Base-by-base conservation (phyloP, 2,113 vertebrate genomes). In the Halichoeres trimaculatus region DNA sequence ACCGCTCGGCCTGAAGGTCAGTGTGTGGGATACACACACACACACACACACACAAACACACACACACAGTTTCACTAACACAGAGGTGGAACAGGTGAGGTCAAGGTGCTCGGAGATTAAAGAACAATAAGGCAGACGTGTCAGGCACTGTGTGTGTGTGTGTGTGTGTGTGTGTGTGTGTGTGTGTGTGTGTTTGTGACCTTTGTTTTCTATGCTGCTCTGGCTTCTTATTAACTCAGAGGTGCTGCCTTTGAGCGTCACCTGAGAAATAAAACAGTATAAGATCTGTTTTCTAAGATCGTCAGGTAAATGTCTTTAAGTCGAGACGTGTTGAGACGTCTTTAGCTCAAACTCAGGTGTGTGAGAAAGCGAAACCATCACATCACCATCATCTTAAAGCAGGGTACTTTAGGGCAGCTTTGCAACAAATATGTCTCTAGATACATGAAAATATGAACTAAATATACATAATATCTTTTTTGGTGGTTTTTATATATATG, bases 1-100 rank as follows among this genome's bases (percentile, higher is more conserved):
- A 86, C 81, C 81, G 60, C 16, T 16, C 23, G 0, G 23, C 38
- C 68, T 73, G 68, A 85, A 89, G 80, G 84, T 77, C 78, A 59
- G 14, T 53, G 60, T 57, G 66, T 57, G 68, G 56, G 72, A 63
- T 69, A 47, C 58, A 54, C 3, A 30, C 30, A 53, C 73, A 60
- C 68, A 57, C 50, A 64, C 70, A 56, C 60, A 70, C 53, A 72
- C 47, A 26, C 51, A 70, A 51, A 72, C 47, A 24, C 41, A 34
- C 26, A 36, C 38, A 54, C 47, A 10, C 56, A 56, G 23, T 30
- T 30, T 50, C 41, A 20, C 6, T 20, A 24, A 40, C 24, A 56
- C 24, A 56, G 40, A 58, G 5, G 56, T 50, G 38, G 54, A 72
- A 70, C 57, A 76, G 36, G 10, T 0, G n/a, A 53, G 62, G 45